Base-by-base conservation (phyloP, 2,888 invertebrate genomes). In the Mycalesis mineus region DNA sequence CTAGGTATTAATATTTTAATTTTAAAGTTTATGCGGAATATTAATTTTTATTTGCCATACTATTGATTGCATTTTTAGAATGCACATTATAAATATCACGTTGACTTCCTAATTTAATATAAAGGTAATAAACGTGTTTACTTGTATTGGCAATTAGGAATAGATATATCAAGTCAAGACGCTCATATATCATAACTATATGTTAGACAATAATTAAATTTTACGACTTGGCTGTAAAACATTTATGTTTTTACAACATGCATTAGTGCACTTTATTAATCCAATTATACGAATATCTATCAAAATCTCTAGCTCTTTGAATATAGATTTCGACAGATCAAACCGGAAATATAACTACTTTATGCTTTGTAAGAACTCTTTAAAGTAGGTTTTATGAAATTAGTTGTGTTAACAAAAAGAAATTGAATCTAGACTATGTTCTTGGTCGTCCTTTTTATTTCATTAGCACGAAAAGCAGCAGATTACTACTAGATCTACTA, bases 241-340 rank as follows among this genome's bases (percentile, higher is more conserved):
- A 58, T 60, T 61, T 40, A 48, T 37, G 8, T 33, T 58, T 58
- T 57, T 52, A 37, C 56, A 52, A 60, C 47, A 52, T 53, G 40
- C 49, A 58, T 50, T 31, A 36, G 37, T 44, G 9, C 22, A 55
- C 15, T 53, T 42, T 57, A 41, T 50, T 53, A 44, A 48, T 47
- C 13, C 54, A 54, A 60, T 60, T 55, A 51, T 50, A 55, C 47
- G 50, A 22, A 28, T 37, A 33, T 40, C 54, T 22, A 36, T 36
- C 29, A 29, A 42, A 48, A 53, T 56, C 45, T 15, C 7, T 15
- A 41, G 17, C 15, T 41, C 17, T 17, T 15, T 42, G 22, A 42
- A 42, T 8, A 15, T 1, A 42, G 2, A 5, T 22, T 42, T 11
- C 36, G 4, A 11, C 11, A 11, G 11, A 11, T 36, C 1, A 5